phyloP scores from a whole-genome alignment of 30 jellyfish, hydroid and myxozoan genomes.

The Pseudorhiza aurosa region DNA sequence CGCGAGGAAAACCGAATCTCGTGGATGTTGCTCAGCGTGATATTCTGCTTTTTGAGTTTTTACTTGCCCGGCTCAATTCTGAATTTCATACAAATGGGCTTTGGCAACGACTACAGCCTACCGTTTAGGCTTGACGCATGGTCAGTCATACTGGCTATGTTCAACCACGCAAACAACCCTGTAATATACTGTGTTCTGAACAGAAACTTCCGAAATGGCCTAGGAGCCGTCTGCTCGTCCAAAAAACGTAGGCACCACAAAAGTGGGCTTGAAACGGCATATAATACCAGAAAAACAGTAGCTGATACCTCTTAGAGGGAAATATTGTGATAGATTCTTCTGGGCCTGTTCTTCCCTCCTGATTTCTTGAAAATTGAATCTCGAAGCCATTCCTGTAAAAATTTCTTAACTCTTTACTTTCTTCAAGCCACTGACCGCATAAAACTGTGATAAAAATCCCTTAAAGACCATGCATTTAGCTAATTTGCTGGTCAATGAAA shows the following conservation, averaged over 20 bases:
- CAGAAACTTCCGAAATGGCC: conserved; percentile 51
- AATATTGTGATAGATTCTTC: no score
- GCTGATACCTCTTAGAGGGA: no score
- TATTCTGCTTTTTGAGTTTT: conserved; percentile 21
- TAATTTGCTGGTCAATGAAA: no score
- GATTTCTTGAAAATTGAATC: no score
- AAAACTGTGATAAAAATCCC: no score
- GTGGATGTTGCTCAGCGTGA: conserved; percentile 50
- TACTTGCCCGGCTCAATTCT: conserved; percentile 48
- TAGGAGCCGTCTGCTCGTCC: conserved; percentile 22
- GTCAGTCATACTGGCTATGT: conserved; percentile 57
- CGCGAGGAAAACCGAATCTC: conserved; percentile 38
- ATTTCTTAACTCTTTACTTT: no score
- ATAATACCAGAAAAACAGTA: background rate
- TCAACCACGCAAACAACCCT: conserved; percentile 72
- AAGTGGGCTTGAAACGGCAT: background rate
- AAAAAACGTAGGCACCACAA: conserved; percentile 17
- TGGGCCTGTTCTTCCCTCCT: no score
- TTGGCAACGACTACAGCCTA: conserved; percentile 18
- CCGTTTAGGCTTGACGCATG: conserved; percentile 50
- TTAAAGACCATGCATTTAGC: no score
- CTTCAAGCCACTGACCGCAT: no score
- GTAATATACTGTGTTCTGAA: conserved; percentile 58
- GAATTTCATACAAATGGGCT: conserved; percentile 49
- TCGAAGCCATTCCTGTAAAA: no score